These are phyloP conservation scores for Phenganax stokvisi DNA, from an alignment of 92 coral and sea anemone genomes.

Conservation along the genomic window DNA sequence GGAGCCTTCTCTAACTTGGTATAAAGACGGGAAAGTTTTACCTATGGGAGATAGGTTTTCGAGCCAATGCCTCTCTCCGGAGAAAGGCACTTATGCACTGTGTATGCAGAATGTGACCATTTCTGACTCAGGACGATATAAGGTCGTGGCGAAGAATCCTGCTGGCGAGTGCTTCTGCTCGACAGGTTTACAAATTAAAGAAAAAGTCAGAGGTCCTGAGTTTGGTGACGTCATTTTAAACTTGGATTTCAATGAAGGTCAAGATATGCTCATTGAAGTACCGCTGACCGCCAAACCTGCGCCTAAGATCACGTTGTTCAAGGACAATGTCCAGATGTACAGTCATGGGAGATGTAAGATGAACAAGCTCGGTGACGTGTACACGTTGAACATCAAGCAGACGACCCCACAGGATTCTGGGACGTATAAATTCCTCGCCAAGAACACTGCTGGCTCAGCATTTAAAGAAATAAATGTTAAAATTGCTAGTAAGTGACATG, in stretches of 20 bases:
- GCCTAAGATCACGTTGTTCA: constrained; percentile 78
- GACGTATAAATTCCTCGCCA: constrained; percentile 48
- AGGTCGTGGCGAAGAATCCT: constrained; percentile 72
- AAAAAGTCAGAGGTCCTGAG: constrained; percentile 48
- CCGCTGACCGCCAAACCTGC: constrained; percentile 80
- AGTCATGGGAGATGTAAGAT: constrained; percentile 28
- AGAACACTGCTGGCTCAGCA: constrained; percentile 31
- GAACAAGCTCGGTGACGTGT: constrained; percentile 45
- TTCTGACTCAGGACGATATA: constrained; percentile 67
- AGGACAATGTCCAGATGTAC: constrained; percentile 53
- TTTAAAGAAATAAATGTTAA: constrained; percentile 20
- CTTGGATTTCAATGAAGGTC: constrained; percentile 59
- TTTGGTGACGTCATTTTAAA: constrained; percentile 52
- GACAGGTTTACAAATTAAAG: constrained; percentile 49
- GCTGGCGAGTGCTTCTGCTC: constrained; percentile 56
- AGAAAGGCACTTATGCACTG: constrained; percentile 28
- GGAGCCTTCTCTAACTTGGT: constrained; percentile 28
- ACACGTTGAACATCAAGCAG: constrained; percentile 51
- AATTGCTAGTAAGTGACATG: constrained; percentile 12
- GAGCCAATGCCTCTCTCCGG: constrained; percentile 11
- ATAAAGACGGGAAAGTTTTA: constrained; percentile 33
- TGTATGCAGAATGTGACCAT: constrained; percentile 2
- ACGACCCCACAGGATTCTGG: constrained; percentile 59
- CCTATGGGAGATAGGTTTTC: constrained; percentile 12
- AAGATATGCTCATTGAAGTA: constrained; percentile 77